Percentiles rank a stretch among this genome's conserved stretches.
Conservation (phyloP, 2,113 vertebrate genomes). For the Cynopterus brachyotis region DNA sequence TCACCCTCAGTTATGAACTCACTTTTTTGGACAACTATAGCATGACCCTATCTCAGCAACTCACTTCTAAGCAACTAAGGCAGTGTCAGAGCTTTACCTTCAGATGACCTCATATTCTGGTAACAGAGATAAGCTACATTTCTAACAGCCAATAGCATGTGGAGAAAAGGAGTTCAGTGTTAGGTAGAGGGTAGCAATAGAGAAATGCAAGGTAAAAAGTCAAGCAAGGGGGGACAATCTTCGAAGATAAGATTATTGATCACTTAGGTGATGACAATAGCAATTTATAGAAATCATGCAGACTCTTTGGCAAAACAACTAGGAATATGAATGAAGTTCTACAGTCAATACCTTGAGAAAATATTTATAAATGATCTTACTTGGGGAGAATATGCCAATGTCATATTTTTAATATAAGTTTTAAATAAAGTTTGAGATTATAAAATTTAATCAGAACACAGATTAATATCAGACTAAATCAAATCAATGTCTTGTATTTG, state of each 20-base stretch:
- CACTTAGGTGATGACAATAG: neutral
- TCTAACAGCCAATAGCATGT: neutral
- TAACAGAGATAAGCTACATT: neutral
- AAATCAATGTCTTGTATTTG: neutral
- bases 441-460: slow-evolving; percentile 18
- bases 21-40: neutral
- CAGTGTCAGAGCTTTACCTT: neutral
- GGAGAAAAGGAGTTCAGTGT: neutral
- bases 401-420: slow-evolving; percentile 34
- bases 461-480: slow-evolving; percentile 29
- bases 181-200: neutral
- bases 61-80: neutral
- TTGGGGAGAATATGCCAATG: neutral
- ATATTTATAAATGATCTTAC: neutral
- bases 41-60: neutral
- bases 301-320: neutral
- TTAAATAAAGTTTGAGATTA: slow-evolving; percentile 50
- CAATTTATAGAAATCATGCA: neutral
- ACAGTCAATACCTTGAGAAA: neutral
- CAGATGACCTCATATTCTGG: neutral
- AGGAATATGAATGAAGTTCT: neutral
- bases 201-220: neutral
- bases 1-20: neutral
- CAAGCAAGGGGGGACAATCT: neutral
- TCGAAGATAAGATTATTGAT: neutral